Evolutionary conservation across 2,888 invertebrate species (phyloP).

Genomic region (Erebia aethiops): DNA sequence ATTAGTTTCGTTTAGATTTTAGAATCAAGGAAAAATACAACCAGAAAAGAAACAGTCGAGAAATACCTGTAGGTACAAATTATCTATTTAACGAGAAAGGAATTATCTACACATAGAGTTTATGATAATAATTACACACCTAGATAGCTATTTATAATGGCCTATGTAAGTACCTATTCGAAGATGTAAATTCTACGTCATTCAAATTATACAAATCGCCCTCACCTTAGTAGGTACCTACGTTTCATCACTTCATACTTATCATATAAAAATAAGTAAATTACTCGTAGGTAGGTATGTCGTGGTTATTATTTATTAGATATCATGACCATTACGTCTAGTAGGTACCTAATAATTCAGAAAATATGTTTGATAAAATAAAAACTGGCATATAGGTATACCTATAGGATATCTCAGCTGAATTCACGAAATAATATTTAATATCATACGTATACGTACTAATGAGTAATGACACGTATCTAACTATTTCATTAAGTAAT

Average conservation of each 20-base stretch:
- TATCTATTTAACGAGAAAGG: not conserved
- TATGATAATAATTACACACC: not conserved
- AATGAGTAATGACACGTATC: no score
- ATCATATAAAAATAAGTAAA: not conserved
- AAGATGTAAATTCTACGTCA: slow-evolving; percentile 6
- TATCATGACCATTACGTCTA: not conserved
- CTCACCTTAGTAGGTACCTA: not conserved
- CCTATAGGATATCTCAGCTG: no score
- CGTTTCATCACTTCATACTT: not conserved
- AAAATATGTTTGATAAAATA: not conserved
- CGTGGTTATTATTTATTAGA: not conserved
- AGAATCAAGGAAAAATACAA: no score
- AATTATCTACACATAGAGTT: not conserved
- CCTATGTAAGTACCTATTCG: not conserved
- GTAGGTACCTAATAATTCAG: not conserved
- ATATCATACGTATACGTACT: no score
- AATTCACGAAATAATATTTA: no score
- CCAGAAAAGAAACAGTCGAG: not conserved
- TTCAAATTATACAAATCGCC: not conserved
- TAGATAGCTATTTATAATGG: not conserved
- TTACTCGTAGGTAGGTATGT: not conserved
- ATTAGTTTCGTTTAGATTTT: no score
- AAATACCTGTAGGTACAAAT: not conserved
- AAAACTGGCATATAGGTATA: not conserved
- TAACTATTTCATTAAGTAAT: no score